A percentile compares a stretch with the other conserved stretches of the same genome.
Evolutionary conservation across 2,797 vertebrate species (phyloP).

Genomic region (Lepilemur ruficaudatus): DNA sequence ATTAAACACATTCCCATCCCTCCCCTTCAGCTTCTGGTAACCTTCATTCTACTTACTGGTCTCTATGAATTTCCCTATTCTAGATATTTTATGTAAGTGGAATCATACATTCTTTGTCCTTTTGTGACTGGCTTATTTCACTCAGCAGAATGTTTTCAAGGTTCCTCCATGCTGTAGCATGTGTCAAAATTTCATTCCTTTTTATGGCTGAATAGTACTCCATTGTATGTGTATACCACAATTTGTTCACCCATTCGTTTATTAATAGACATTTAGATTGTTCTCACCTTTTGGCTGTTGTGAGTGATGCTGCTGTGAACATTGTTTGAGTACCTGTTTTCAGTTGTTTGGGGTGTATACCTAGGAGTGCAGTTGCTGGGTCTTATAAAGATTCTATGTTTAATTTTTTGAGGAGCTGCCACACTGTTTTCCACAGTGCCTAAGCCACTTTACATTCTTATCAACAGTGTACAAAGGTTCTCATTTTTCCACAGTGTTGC

Average conservation of each 20-base stretch:
- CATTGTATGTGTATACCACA: fast-evolving
- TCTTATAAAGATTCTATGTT: not conserved
- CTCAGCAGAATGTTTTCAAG: not conserved
- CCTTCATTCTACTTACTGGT: not conserved
- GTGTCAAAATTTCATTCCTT: not conserved
- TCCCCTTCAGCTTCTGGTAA: not conserved
- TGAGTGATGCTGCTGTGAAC: not conserved
- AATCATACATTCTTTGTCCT: not conserved
- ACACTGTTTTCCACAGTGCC: not conserved
- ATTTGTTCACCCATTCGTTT: not conserved
- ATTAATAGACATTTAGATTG: not conserved
- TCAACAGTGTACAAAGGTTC: not conserved
- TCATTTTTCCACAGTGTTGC: not conserved
- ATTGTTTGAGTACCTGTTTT: not conserved
- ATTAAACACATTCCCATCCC: not conserved
- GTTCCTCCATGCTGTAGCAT: not conserved
- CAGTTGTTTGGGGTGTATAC: not conserved
- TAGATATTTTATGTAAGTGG: not conserved
- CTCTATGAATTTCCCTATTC: not conserved
- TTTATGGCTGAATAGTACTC: not conserved
- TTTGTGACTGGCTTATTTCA: not conserved
- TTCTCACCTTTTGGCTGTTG: not conserved
- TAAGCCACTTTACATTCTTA: not conserved
- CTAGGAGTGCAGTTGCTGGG: not conserved
- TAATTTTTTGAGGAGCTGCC: not conserved